Base-by-base conservation (phyloP, 2,888 invertebrate genomes). In the Oasisia sp. region DNA sequence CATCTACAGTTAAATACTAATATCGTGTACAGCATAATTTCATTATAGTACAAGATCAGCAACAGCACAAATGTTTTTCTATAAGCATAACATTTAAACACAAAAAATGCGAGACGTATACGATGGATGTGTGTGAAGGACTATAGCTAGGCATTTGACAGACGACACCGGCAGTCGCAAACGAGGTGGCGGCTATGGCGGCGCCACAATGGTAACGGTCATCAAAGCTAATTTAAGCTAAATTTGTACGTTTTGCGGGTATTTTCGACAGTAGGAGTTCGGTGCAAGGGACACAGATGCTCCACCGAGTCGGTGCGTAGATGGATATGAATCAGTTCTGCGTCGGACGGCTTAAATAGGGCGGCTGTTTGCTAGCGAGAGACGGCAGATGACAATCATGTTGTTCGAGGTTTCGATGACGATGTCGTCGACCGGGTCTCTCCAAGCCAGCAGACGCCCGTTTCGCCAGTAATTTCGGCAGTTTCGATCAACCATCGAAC, bases 391-490 rank as follows among this genome's bases (percentile, higher is more conserved):
- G 74, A 74, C 74, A 74, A 74, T 38, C 38, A 38, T 38, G 38
- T 38, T 74, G 74, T 74, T 4, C 27, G 27, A 27, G 0, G 74
- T n/a, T 74, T 27, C 74, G 74, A 19, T n/a, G 27, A 27, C 74
- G 74, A 74, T n/a, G 27, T 74, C 74, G 74, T 74, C 74, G n/a
- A 4, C 74, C n/a, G 74, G 74, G 74, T 19, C 74, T 74, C 74
- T 74, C 74, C 74, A 27, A 19, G 19, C n/a, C 74, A 27, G 74
- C 74, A 74, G 74, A 74, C 74, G 74, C 27, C 74, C n/a, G 74
- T 74, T 74, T 74, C 74, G 74, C 27, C 74, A 74, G 74, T 74
- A n/a, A 74, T 74, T 74, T 74, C 74, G 74, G 74, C 74, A 74
- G 74, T 74, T 74, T 74, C 74, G 74, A 19, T 19, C 19, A 74